A percentile compares a stretch with the other conserved stretches of the same genome.
These are phyloP conservation scores for Hydractinia symbiolongicarpus DNA, from an alignment of 30 jellyfish, hydroid and myxozoan genomes.

Conservation along the genomic window DNA sequence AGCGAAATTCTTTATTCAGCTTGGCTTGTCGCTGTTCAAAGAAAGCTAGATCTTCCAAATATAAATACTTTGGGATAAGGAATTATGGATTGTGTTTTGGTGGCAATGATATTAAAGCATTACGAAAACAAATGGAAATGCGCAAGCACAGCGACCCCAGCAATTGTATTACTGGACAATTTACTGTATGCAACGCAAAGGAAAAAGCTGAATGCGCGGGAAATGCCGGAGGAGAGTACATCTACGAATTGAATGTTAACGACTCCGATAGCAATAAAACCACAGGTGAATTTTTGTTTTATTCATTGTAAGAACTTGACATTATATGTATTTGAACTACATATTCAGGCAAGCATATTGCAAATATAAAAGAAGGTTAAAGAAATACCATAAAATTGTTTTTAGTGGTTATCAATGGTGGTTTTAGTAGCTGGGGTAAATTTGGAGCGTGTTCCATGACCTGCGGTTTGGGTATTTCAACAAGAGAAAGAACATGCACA, in stretches of 20 bases:
- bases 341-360: too few relatives aligned
- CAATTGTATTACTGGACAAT: conserved; percentile 4
- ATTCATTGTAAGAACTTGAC: too few relatives aligned
- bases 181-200: not conserved
- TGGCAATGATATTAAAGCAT: conserved; percentile 12
- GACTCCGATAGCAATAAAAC: not conserved
- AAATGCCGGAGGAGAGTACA: not conserved
- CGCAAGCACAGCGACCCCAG: not conserved
- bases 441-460: conserved; percentile 17
- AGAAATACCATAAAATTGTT: too few relatives aligned
- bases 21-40: conserved; percentile 23
- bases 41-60: not conserved
- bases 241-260: not conserved
- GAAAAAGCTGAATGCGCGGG: conserved; percentile 14
- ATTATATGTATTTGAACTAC: too few relatives aligned
- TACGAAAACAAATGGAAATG: not conserved
- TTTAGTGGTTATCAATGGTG: conserved; percentile 8
- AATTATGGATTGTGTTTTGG: conserved; percentile 18
- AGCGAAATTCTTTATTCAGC: not conserved
- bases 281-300: too few relatives aligned
- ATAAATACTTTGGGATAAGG: not conserved
- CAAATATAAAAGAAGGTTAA: too few relatives aligned
- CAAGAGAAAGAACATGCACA: conserved; percentile 14
- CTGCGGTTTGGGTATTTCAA: conserved; percentile 1
- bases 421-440: conserved; percentile 7